Conservation (phyloP, 2,113 vertebrate species). For the Nansenia antarctica region DNA sequence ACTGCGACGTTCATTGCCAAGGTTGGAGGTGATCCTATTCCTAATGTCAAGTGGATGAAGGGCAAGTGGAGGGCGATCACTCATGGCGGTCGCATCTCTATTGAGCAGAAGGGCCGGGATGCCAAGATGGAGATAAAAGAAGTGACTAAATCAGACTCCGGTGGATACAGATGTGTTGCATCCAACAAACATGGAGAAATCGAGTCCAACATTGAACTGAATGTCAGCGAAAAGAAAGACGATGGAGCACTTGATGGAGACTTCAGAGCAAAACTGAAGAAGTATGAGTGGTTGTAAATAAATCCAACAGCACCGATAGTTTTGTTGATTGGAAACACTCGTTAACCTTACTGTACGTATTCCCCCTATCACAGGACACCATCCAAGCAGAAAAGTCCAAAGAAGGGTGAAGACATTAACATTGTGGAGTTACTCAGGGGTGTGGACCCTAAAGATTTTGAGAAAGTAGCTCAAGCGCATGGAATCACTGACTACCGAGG, state of each 20-base stretch:
- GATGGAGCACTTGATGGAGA: constrained; percentile 80
- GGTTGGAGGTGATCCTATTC: constrained; percentile 94
- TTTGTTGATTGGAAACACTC: neutral
- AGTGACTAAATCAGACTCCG: constrained; percentile 91
- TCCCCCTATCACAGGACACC: constrained; percentile 81
- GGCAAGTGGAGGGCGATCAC: constrained; percentile 97
- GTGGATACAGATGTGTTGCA: constrained; percentile 91
- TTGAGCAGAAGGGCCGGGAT: constrained; percentile 90
- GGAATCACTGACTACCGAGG: constrained; percentile 94
- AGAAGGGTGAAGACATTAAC: constrained; percentile 84
- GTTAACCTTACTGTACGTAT: neutral
- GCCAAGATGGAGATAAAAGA: constrained; percentile 91
- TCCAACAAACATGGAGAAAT: constrained; percentile 93
- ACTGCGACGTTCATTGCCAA: constrained; percentile 92
- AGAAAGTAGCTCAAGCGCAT: constrained; percentile 91
- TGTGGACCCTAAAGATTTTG: constrained; percentile 97
- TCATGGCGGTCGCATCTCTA: constrained; percentile 86
- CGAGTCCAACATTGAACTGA: constrained; percentile 84
- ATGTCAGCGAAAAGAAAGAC: constrained; percentile 87
- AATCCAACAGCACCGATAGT: neutral
- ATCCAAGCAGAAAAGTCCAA: constrained; percentile 86
- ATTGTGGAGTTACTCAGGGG: constrained; percentile 95
- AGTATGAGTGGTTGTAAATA: constrained; percentile 70
- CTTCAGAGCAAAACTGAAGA: constrained; percentile 89
- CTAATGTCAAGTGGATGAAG: constrained; percentile 96